Conservation (phyloP, 2,797 vertebrate species). For the Phoebastria nigripes region DNA sequence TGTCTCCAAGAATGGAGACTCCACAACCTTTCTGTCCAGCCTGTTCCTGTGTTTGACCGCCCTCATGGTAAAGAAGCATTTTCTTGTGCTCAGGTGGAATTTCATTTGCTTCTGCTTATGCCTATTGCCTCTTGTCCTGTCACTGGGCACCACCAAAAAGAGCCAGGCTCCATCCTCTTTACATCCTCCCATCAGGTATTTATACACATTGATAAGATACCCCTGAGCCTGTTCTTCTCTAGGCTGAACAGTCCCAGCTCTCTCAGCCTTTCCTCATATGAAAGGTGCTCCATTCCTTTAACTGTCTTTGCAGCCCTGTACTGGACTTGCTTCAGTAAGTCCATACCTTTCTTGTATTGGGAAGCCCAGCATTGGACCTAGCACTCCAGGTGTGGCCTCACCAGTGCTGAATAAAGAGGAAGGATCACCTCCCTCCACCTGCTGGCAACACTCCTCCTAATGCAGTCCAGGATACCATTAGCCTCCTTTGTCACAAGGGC, state of each 20-base stretch:
- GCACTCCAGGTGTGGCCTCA: neutral
- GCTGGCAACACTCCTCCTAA: neutral
- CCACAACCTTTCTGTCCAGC: neutral
- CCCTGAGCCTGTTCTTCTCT: neutral
- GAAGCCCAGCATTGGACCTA: neutral
- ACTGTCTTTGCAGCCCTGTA: neutral
- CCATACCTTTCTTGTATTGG: neutral
- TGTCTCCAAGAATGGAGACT: neutral
- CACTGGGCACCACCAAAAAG: neutral
- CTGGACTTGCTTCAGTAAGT: neutral
- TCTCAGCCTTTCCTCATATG: neutral
- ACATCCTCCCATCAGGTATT: neutral
- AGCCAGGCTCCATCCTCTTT: neutral
- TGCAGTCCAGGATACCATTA: neutral
- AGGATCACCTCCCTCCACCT: neutral
- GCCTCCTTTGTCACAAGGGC: neutral
- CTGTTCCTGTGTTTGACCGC: neutral
- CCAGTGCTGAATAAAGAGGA: neutral
- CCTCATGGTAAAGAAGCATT: neutral
- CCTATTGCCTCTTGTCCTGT: neutral
- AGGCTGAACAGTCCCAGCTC: neutral
- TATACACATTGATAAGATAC: neutral
- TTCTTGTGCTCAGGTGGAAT: neutral
- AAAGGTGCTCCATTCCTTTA: neutral
- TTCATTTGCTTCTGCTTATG: neutral